Percentiles rank a stretch among this genome's conserved stretches.
These are phyloP conservation scores for Ricordea florida DNA, from an alignment of 92 coral and sea anemone species.

Conservation along the genomic window DNA sequence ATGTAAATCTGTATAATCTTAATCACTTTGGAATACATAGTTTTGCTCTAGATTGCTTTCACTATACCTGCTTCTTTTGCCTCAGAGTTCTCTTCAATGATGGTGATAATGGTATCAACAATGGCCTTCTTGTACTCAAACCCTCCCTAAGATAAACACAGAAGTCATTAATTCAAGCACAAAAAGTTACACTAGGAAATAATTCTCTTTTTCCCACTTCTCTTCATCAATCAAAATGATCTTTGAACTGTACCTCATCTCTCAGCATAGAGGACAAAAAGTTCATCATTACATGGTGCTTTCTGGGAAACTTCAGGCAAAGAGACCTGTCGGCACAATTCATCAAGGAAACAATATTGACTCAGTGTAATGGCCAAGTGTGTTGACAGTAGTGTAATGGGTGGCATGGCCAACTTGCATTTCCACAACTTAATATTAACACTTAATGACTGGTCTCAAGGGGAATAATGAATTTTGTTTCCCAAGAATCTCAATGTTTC, in stretches of 20 bases:
- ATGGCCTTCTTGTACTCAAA: constrained; percentile 99
- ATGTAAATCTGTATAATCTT: no score
- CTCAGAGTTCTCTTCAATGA: constrained; percentile 95
- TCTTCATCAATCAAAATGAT: not conserved
- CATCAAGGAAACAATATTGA: not conserved
- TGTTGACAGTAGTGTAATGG: not conserved
- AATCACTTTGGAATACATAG: no score
- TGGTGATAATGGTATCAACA: constrained; percentile 92
- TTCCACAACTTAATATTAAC: no score
- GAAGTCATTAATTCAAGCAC: not conserved
- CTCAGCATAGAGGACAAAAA: constrained; percentile 98
- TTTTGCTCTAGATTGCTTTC: not conserved
- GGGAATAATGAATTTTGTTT: no score
- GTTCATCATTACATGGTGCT: constrained; percentile 96
- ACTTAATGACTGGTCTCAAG: no score
- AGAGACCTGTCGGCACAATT: constrained; percentile 72
- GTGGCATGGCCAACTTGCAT: no score
- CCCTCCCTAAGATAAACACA: constrained; percentile 76
- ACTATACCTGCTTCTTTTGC: constrained; percentile 82
- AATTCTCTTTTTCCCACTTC: no score
- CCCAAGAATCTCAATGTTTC: no score
- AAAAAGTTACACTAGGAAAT: no score
- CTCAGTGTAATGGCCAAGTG: not conserved
- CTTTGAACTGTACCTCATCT: constrained; percentile 77
- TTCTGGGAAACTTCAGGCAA: constrained; percentile 96